A percentile compares a stretch with the other conserved stretches of the same genome.
phyloP scores from a whole-genome alignment of 2,888 invertebrate species.

The Limenitis camilla region DNA sequence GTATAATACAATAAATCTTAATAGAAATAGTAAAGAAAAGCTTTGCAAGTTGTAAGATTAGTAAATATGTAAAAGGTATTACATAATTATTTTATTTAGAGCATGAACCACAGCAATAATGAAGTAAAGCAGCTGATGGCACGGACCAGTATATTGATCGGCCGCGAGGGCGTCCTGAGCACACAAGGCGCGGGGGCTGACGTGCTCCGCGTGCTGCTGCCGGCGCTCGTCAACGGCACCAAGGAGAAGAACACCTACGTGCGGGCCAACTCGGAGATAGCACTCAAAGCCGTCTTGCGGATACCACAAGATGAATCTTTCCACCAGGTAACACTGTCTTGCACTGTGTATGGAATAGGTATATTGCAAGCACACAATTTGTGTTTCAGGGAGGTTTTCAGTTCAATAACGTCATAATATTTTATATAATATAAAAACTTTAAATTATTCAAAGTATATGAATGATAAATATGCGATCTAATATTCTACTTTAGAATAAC shows the following conservation, averaged over 20 bases:
- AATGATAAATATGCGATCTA: too few relatives aligned
- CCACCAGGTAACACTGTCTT: slow-evolving; percentile 74
- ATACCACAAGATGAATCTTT: slow-evolving; percentile 83
- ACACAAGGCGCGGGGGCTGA: slow-evolving; percentile 77
- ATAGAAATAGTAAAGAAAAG: too few relatives aligned
- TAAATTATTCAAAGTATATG: too few relatives aligned
- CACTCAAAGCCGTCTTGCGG: slow-evolving; percentile 88
- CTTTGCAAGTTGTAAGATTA: too few relatives aligned
- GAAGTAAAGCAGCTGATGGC: slow-evolving; percentile 95
- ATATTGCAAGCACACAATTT: too few relatives aligned
- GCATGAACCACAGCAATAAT: slow-evolving; percentile 94
- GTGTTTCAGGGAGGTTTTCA: too few relatives aligned
- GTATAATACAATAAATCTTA: too few relatives aligned
- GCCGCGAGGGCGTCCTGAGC: slow-evolving; percentile 62
- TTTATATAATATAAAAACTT: too few relatives aligned
- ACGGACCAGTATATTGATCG: slow-evolving; percentile 84
- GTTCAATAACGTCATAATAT: too few relatives aligned
- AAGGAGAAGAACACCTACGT: slow-evolving; percentile 98
- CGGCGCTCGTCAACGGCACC: slow-evolving; percentile 96
- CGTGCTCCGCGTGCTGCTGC: slow-evolving; percentile 84
- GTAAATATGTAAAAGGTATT: too few relatives aligned
- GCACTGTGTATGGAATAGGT: too few relatives aligned
- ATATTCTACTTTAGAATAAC: too few relatives aligned
- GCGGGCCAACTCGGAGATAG: slow-evolving; percentile 93
- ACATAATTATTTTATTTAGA: slow-evolving; percentile 55